Evolutionary conservation across 2,888 invertebrate species (phyloP).

Genomic region (Microplitis manilae): DNA sequence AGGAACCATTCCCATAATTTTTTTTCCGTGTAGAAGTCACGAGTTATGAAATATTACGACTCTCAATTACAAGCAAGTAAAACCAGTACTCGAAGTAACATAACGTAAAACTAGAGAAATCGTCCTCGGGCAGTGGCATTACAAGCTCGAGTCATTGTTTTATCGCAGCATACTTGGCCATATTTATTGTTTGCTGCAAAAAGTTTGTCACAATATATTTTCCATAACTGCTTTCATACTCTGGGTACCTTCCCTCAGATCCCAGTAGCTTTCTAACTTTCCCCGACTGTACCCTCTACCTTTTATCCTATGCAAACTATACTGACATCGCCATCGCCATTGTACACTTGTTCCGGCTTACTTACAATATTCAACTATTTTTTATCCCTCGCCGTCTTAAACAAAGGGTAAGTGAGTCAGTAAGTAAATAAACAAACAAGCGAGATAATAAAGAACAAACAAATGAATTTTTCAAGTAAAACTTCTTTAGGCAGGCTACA

Average conservation of each 20-base stretch:
- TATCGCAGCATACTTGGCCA: constrained; percentile 54
- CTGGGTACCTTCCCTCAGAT: neutral
- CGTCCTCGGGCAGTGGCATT: constrained; percentile 42
- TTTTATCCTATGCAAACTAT: neutral
- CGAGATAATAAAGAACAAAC: too few relatives aligned
- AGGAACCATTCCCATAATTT: too few relatives aligned
- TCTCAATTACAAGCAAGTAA: neutral
- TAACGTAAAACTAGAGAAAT: constrained; percentile 43
- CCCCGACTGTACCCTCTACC: neutral
- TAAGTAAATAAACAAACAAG: neutral
- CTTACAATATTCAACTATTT: neutral
- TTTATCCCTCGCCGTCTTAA: neutral
- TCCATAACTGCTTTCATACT: constrained; percentile 7
- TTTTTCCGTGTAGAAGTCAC: too few relatives aligned
- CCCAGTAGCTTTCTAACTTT: neutral
- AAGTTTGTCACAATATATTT: constrained; percentile 59
- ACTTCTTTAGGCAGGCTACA: too few relatives aligned
- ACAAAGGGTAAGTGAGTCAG: neutral
- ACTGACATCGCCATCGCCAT: neutral
- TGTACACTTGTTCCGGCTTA: neutral
- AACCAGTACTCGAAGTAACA: constrained; percentile 29
- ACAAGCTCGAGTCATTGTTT: constrained; percentile 54
- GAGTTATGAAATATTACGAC: neutral
- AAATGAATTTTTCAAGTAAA: too few relatives aligned
- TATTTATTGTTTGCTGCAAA: constrained; percentile 55